phyloP scores from a whole-genome alignment of 2,113 vertebrate species.

The Istiophorus platypterus region DNA sequence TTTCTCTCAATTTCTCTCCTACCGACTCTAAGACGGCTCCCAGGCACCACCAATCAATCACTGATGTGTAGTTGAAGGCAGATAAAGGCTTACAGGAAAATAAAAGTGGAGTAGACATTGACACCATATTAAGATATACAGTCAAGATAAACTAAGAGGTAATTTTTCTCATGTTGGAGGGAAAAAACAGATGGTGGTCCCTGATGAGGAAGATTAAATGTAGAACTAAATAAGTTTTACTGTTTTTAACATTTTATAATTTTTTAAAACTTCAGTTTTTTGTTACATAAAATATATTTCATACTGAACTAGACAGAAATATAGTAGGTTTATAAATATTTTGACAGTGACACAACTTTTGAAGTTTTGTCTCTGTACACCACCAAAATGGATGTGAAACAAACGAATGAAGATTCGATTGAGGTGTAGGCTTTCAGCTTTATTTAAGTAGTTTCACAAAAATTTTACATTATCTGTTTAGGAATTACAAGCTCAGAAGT shows the following conservation, averaged over 20 bases:
- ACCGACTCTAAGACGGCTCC: constrained; percentile 75
- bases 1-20: constrained; percentile 82
- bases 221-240: background rate
- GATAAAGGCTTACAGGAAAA: constrained; percentile 64
- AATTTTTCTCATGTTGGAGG: constrained; percentile 31
- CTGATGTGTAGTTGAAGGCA: constrained; percentile 72
- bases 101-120: constrained; percentile 67
- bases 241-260: background rate
- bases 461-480: too few species aligned
- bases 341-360: too few species aligned
- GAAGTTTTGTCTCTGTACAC: too few species aligned
- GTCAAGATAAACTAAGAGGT: constrained; percentile 45
- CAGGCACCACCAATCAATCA: constrained; percentile 78
- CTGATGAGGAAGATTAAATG: background rate
- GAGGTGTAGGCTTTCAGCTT: too few species aligned
- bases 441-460: too few species aligned
- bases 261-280: too few species aligned
- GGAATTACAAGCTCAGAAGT: too few species aligned
- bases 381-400: too few species aligned
- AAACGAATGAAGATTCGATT: too few species aligned
- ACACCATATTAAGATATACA: constrained; percentile 66
- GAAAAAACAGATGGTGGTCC: background rate
- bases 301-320: too few species aligned
- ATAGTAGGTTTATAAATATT: too few species aligned
- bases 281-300: too few species aligned